Conservation (phyloP, 2,113 vertebrate species). For the Synchiropus splendidus region DNA sequence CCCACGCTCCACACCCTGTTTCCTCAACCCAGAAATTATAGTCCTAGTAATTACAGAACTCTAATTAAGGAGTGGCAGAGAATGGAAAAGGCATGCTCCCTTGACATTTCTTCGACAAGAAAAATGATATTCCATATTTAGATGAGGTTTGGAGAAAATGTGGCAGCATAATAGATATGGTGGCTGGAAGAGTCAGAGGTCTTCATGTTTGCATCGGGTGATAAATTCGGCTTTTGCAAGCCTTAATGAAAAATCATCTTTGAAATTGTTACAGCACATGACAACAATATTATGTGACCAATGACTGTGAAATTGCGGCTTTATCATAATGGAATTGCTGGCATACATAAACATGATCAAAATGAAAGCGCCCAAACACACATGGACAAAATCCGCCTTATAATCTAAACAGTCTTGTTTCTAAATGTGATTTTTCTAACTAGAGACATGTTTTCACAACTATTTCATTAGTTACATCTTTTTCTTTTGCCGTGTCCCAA, state of each 20-base stretch:
- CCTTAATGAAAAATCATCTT: slow-evolving; percentile 18
- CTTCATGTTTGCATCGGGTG: slow-evolving; percentile 26
- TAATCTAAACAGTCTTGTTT: too few species aligned
- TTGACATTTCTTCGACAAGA: slow-evolving; percentile 60
- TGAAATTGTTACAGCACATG: too few species aligned
- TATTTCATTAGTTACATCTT: too few species aligned
- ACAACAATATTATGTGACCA: slow-evolving; percentile 14
- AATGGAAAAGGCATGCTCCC: slow-evolving; percentile 51
- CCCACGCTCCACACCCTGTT: slow-evolving; percentile 27
- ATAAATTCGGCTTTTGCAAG: slow-evolving; percentile 31
- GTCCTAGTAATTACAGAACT: slow-evolving; percentile 58
- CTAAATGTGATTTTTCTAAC: too few species aligned
- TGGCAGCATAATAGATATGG: slow-evolving; percentile 51
- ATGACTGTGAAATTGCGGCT: slow-evolving; percentile 17
- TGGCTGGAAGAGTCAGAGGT: slow-evolving; percentile 29
- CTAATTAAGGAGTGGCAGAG: slow-evolving; percentile 54
- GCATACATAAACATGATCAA: slow-evolving; percentile 8
- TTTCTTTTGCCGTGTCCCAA: too few species aligned
- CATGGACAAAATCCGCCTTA: slow-evolving; percentile 1
- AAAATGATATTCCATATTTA: slow-evolving; percentile 61
- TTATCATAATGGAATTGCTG: slow-evolving; percentile 21
- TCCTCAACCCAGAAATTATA: slow-evolving; percentile 48
- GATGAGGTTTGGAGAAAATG: slow-evolving; percentile 46
- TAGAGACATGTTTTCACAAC: too few species aligned
- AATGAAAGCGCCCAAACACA: slow-evolving; percentile 1